Evolutionary conservation across 1,140 invertebrate genomes (phyloP).

Genomic region (Cyrtorhinus lividipennis): DNA sequence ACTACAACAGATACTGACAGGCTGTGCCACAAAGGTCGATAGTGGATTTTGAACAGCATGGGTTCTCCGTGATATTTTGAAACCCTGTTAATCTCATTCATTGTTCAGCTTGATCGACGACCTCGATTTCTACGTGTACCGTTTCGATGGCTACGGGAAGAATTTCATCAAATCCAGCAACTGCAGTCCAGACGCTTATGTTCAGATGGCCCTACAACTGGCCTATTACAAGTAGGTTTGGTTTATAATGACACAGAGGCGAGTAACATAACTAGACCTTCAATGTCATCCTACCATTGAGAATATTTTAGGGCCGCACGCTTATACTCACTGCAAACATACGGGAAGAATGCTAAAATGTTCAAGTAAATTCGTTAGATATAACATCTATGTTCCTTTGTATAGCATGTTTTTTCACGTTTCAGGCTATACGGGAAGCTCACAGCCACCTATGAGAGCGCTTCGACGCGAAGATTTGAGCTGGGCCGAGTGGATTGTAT

Average conservation of each 20-base stretch:
- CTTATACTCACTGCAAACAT: no score
- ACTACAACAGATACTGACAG: no score
- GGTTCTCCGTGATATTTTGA: no score
- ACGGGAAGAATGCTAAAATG: no score
- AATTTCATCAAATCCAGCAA: slow-evolving; percentile 83
- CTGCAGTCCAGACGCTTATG: slow-evolving; percentile 91
- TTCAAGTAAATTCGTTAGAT: no score
- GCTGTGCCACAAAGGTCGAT: no score
- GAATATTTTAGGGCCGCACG: no score
- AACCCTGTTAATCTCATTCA: no score
- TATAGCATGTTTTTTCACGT: background rate
- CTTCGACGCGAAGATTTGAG: slow-evolving; percentile 77
- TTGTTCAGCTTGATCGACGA: slow-evolving; percentile 74
- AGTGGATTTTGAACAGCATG: no score
- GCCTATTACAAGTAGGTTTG: slow-evolving; percentile 75
- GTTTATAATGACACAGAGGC: background rate
- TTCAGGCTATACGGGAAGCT: slow-evolving; percentile 73
- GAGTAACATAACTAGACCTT: no score
- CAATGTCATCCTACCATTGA: no score
- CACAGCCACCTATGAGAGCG: slow-evolving; percentile 95
- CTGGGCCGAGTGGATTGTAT: slow-evolving; percentile 94
- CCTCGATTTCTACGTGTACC: slow-evolving; percentile 76
- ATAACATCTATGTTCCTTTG: no score
- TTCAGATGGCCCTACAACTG: slow-evolving; percentile 88
- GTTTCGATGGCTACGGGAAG: slow-evolving; percentile 80